These are phyloP conservation scores for Melanotaenia boesemani DNA, from an alignment of 2,797 vertebrate genomes.

Conservation along the genomic window DNA sequence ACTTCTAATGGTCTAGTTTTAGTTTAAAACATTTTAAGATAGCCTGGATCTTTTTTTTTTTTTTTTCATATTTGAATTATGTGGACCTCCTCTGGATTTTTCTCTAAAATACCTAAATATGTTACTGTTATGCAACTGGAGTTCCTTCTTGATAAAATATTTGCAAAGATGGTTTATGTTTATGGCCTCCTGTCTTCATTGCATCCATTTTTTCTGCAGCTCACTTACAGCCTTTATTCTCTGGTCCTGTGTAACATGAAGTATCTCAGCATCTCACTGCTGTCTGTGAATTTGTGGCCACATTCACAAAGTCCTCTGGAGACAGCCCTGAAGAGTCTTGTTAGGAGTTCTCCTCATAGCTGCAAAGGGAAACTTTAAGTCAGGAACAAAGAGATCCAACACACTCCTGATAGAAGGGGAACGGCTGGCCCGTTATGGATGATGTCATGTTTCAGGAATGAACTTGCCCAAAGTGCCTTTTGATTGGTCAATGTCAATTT, in stretches of 20 bases:
- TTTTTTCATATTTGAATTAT: neutral
- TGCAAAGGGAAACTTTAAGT: neutral
- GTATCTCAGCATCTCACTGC: neutral
- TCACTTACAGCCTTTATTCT: neutral
- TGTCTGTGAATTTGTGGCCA: neutral
- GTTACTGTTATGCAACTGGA: neutral
- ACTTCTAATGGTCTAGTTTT: neutral
- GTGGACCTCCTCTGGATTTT: neutral
- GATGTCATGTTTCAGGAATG: neutral
- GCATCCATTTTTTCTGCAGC: neutral
- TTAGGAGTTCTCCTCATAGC: conserved; percentile 1
- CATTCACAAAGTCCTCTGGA: neutral
- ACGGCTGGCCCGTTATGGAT: no score
- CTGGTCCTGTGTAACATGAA: neutral
- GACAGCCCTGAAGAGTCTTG: neutral
- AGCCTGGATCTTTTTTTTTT: neutral
- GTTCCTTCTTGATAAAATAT: neutral
- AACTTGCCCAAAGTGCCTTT: no score
- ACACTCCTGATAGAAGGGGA: neutral
- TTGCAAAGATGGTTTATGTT: neutral
- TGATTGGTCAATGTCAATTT: no score
- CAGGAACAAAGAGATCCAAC: neutral
- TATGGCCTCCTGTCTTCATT: neutral
- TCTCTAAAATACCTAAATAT: neutral
- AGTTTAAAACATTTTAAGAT: neutral